Conservation (phyloP, 2,113 vertebrate species). For the Pontoporia blainvillei region DNA sequence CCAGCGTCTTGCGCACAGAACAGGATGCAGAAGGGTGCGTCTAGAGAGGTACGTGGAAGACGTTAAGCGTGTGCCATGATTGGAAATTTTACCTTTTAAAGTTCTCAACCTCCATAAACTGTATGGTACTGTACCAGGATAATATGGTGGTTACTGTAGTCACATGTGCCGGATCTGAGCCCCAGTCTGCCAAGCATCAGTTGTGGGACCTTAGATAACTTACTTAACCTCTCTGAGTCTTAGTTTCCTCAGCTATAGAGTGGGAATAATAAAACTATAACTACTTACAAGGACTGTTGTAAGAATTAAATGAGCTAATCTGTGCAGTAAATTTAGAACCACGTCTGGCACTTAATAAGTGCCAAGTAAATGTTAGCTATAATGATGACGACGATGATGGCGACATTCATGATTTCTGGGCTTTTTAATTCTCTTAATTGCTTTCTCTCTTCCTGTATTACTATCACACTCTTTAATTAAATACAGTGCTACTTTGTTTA, state of each 20-base stretch:
- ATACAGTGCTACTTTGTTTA: fast-evolving
- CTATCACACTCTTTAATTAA: neutral
- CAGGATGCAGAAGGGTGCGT: neutral
- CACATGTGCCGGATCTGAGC: neutral
- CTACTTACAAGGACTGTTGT: neutral
- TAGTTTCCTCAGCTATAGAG: neutral
- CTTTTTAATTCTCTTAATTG: neutral
- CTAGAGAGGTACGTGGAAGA: neutral
- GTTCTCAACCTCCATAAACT: neutral
- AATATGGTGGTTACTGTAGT: fast-evolving
- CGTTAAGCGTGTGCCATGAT: fast-evolving
- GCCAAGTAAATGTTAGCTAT: neutral
- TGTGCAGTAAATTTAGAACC: neutral
- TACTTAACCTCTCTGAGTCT: neutral
- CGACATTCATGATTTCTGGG: too few species aligned
- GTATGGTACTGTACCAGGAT: fast-evolving
- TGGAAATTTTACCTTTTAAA: neutral
- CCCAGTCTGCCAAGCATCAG: neutral
- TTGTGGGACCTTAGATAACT: neutral
- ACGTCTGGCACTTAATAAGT: fast-evolving
- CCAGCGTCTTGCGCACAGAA: neutral
- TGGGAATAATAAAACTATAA: neutral
- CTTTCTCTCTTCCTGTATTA: neutral
- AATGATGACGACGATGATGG: too few species aligned
- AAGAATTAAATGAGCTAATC: neutral